Evolutionary conservation across 2,888 invertebrate genomes (phyloP), one percentile per base, ranked within the genome.

Genomic region (Drosophila ochracea): DNA sequence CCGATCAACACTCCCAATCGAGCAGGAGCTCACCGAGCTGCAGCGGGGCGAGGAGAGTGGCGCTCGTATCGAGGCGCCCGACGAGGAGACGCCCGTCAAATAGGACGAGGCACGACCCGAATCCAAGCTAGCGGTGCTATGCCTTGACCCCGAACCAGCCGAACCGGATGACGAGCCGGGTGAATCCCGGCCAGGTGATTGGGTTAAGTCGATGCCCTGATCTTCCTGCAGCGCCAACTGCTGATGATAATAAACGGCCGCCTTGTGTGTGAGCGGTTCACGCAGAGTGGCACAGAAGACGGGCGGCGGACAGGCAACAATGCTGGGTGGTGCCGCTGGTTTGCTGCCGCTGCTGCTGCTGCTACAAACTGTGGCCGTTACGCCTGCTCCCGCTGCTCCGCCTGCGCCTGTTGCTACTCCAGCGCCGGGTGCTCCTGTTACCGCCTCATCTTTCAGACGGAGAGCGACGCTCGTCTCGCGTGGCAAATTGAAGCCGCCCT

Each of bases 121-220:
- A 94, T 98, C 98, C 90, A 98, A 94, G 75, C 93, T 93, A 30
- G 98, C 97, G 1, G 98, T 98, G 76, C 97, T 97, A 93, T 98
- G 97, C 53, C 98, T 95, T 25, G 97, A 97, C 30, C 97, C 97
- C 3, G 97, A 97, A 49, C 97, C 97, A 0, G 96, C 96, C 33
- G 97, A 97, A 11, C 97, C 97, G 65, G 97, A 96, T 21, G 97
- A 97, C 0, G 97, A 97, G 19, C 98, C 98, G 19, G 98, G 98
- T 92, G 98, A 98, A 94, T 98, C 98, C 72, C 98, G 95, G n/a
- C 98, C 98, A 52, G 98, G 98, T 90, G 97, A 97, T 95, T 97
- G 97, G 78, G 97, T 97, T 95, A 97, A 96, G 94, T 97, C 97
- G 90, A 97, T 97, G 75, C 97, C 97, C 94, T 97, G 97, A 93